These are phyloP conservation scores for Paramuricea clavata DNA, from an alignment of 92 coral and sea anemone genomes.

Conservation along the genomic window DNA sequence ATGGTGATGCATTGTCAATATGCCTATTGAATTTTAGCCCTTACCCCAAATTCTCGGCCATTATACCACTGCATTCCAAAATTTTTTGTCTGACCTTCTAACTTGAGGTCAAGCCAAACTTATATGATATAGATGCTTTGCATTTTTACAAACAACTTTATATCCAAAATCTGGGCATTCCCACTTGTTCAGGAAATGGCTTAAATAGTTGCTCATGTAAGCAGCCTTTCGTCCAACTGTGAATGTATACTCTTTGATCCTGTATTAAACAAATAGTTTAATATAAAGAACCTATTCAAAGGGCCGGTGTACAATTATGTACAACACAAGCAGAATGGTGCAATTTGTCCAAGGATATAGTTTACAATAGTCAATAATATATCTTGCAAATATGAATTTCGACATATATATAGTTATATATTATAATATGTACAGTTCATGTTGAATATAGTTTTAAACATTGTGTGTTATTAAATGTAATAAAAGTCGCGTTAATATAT, in stretches of 20 bases:
- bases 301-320: neutral
- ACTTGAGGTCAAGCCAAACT: constrained; percentile 10
- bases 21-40: neutral
- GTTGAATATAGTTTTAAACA: constrained; percentile 2
- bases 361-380: neutral
- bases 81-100: neutral
- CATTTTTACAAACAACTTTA: constrained; percentile 11
- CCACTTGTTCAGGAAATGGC: neutral
- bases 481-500: no score
- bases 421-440: constrained; percentile 8
- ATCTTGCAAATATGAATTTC: constrained; percentile 3
- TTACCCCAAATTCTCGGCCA: constrained; percentile 1
- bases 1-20: no score
- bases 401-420: neutral
- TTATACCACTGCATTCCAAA: neutral
- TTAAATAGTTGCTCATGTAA: neutral
- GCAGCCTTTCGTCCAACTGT: constrained; percentile 1
- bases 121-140: neutral
- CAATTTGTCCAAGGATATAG: neutral
- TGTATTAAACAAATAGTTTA: neutral
- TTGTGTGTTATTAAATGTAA: neutral
- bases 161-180: neutral
- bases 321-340: neutral
- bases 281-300: constrained; percentile 12
- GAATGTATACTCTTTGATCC: neutral